Evolutionary conservation across 2,888 invertebrate species (phyloP).

Genomic region (Odontothrips loti): DNA sequence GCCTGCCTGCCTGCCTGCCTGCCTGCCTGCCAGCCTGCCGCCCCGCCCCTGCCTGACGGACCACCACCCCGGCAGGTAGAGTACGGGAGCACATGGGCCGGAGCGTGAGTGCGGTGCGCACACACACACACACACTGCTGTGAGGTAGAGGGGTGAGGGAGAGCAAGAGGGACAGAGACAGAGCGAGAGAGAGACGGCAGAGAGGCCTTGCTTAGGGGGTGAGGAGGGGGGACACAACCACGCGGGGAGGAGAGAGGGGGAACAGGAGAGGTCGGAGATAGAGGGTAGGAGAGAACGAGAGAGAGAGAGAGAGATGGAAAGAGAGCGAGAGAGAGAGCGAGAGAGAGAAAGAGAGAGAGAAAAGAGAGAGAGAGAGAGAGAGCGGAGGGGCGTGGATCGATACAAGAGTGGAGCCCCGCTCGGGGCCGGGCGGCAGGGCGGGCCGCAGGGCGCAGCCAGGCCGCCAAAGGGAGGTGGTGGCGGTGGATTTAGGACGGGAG

Average conservation of each 20-base stretch:
- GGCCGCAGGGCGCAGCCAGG: neutral
- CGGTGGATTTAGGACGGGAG: neutral
- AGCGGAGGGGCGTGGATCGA: constrained; percentile 41
- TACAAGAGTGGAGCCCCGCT: constrained; percentile 38
- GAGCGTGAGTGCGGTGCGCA: too few relatives aligned
- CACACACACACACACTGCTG: too few relatives aligned
- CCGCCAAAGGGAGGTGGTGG: neutral
- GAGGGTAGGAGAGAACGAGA: neutral
- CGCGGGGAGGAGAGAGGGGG: constrained; percentile 32
- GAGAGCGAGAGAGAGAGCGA: too few relatives aligned
- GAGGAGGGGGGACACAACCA: constrained; percentile 29
- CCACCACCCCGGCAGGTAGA: too few relatives aligned
- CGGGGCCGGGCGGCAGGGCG: neutral
- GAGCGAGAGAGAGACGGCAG: neutral
- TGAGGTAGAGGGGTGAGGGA: neutral
- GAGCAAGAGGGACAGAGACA: constrained; percentile 27
- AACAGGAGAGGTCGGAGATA: neutral
- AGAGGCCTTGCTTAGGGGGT: constrained; percentile 23
- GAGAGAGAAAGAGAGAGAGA: neutral
- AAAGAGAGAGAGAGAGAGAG: neutral
- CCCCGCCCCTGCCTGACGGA: too few relatives aligned
- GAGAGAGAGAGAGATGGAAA: neutral
- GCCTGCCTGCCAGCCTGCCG: too few relatives aligned
- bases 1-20: too few relatives aligned
- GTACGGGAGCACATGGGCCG: too few relatives aligned